Base-by-base conservation (phyloP, 2,797 vertebrate species). In the Lithobates pipiens region DNA sequence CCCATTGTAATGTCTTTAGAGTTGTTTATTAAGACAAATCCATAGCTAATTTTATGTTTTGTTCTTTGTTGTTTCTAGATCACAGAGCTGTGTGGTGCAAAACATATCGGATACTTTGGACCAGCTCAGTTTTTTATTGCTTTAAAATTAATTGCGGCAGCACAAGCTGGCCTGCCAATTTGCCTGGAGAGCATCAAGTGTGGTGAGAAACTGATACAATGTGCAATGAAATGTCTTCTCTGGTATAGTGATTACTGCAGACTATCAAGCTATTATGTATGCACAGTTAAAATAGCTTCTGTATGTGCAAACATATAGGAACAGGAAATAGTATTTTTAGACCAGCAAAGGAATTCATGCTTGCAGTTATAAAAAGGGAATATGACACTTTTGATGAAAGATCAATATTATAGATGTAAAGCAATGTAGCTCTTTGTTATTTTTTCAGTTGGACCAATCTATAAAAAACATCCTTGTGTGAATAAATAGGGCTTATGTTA, bases 121-220 rank as follows among this genome's bases (percentile, higher is more conserved):
- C 96, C 94, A 0, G 90, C 95, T 73, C 97, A 99, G 77, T 99
- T 98, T 94, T 99, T 96, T 21, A 88, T 96, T 90, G 97, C 97
- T 76, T 94, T 99, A 93, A 99, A 98, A 93, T 94, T 99, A 91
- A 95, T 99, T 34, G 96, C 98, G 0, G 97, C 96, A 8, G 96
- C 95, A 0, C 98, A 99, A 90, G 91, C 96, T 2, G 96, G 96
- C 57, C 94, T 98, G 75, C 96, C 97, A 16, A 82, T 99, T 84
- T 93, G 94, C 87, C 94, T 96, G 89, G 97, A 98, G 91, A 98
- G 95, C 83, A 92, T 97, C 85, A 93, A 95, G 73, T 95, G 95
- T 90, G 96, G 97, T 98, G 91, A 96, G 96, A 94, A 85, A 83
- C 46, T 90, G 84, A n/a, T 88, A 77, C 90, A 91, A 74, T 76